These are phyloP conservation scores for Clusia tigrina DNA, from an alignment of 2,888 invertebrate genomes.

Conservation along the genomic window DNA sequence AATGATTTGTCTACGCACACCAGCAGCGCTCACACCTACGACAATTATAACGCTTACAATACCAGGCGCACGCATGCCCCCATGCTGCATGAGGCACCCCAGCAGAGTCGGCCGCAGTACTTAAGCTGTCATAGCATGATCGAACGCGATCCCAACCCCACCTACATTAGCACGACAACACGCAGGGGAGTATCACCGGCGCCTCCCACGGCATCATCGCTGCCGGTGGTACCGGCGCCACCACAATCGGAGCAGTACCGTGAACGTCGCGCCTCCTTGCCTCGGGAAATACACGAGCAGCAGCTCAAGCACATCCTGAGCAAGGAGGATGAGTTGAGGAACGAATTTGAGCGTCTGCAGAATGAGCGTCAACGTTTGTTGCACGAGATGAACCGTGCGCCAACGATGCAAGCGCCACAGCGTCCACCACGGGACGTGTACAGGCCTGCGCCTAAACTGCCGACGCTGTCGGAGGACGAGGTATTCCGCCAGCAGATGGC, in stretches of 20 bases:
- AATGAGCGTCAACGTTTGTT: slow-evolving; percentile 66
- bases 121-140: slow-evolving; percentile 61
- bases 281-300: slow-evolving; percentile 68
- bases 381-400: slow-evolving; percentile 55
- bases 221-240: background rate
- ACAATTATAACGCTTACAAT: slow-evolving; percentile 53
- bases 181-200: slow-evolving; percentile 51
- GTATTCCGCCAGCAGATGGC: slow-evolving; percentile 83
- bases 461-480: slow-evolving; percentile 75
- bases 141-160: slow-evolving; percentile 60
- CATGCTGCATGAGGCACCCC: slow-evolving; percentile 51
- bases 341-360: slow-evolving; percentile 72
- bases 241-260: slow-evolving; percentile 31
- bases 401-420: slow-evolving; percentile 39
- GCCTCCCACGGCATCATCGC: slow-evolving; percentile 34
- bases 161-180: slow-evolving; percentile 57
- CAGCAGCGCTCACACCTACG: slow-evolving; percentile 44
- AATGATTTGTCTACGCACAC: slow-evolving; percentile 51
- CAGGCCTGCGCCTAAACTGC: slow-evolving; percentile 52
- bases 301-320: slow-evolving; percentile 72
- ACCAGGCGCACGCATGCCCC: slow-evolving; percentile 51
- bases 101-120: slow-evolving; percentile 48
- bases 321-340: slow-evolving; percentile 73
- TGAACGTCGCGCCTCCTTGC: slow-evolving; percentile 68
- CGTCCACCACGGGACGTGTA: slow-evolving; percentile 49